phyloP scores from a whole-genome alignment of 2,113 vertebrate species.

The Atherinomorus stipes region DNA sequence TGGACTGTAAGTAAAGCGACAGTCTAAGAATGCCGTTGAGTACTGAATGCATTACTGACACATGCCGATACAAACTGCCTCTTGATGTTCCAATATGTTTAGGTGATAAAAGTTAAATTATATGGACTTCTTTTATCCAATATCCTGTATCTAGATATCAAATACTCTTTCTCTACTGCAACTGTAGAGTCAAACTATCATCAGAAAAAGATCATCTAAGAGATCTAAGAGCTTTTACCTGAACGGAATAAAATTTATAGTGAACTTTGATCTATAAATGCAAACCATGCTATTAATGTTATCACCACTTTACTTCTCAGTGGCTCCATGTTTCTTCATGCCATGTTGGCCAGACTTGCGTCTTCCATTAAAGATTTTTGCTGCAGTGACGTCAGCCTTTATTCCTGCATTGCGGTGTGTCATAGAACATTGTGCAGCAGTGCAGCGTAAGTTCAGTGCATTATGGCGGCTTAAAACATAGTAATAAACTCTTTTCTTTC shows the following conservation, averaged over 20 bases:
- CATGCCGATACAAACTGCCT: neutral
- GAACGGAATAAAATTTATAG: neutral
- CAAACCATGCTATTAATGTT: neutral
- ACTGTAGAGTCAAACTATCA: neutral
- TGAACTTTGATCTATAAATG: neutral
- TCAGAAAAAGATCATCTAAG: constrained; percentile 1
- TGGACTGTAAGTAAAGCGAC: constrained; percentile 17
- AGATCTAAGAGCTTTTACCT: neutral
- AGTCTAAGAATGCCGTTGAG: neutral
- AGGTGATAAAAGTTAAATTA: neutral
- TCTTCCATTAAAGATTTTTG: constrained; percentile 59
- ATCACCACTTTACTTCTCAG: neutral
- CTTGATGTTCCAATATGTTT: neutral
- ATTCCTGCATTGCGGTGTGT: constrained; percentile 68
- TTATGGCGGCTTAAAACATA: constrained; percentile 2
- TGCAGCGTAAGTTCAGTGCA: constrained; percentile 15
- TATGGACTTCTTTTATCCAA: neutral
- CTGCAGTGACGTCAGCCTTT: constrained; percentile 73
- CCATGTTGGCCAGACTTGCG: constrained; percentile 9
- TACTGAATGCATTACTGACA: neutral
- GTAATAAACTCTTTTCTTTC: constrained; percentile 27
- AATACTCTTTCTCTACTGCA: neutral
- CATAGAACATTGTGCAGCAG: constrained; percentile 52
- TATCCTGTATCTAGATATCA: neutral
- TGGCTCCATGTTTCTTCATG: constrained; percentile 16